Conservation (phyloP, 2,888 invertebrate genomes). For the Galerucella pusilla region DNA sequence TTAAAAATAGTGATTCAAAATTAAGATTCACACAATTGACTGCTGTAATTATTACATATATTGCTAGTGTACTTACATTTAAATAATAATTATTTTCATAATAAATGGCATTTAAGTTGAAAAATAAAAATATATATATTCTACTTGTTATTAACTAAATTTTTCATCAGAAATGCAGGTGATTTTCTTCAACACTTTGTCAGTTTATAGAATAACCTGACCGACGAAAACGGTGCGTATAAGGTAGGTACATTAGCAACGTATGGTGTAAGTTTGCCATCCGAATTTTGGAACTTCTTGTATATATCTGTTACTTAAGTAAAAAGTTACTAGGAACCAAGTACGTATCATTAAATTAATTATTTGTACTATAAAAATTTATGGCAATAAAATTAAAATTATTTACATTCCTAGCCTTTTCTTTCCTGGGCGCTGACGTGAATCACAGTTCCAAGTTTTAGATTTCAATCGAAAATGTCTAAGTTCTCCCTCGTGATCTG, state of each 20-base stretch:
- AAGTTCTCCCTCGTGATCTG: conserved; percentile 78
- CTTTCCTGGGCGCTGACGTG: conserved; percentile 49
- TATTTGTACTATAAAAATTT: conserved; percentile 46
- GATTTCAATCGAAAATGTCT: conserved; percentile 80
- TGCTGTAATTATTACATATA: neutral
- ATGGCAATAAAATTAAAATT: conserved; percentile 29
- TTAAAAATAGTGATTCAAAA: neutral
- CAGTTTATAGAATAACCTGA: too few relatives aligned
- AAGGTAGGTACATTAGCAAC: too few relatives aligned
- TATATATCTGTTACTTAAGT: too few relatives aligned
- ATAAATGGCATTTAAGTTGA: too few relatives aligned
- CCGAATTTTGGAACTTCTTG: too few relatives aligned
- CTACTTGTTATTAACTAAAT: too few relatives aligned
- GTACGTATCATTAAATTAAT: conserved; percentile 22
- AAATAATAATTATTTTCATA: too few relatives aligned
- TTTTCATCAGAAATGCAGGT: too few relatives aligned
- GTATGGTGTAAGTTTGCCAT: too few relatives aligned
- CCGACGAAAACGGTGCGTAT: too few relatives aligned
- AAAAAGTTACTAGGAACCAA: conserved; percentile 17
- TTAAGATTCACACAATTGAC: neutral
- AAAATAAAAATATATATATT: too few relatives aligned
- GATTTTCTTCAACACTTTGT: too few relatives aligned
- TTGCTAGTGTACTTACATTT: neutral
- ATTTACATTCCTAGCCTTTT: conserved; percentile 51
- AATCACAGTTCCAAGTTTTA: conserved; percentile 76